Conservation (phyloP, 2,888 invertebrate genomes). For the Strigamia maritima region DNA sequence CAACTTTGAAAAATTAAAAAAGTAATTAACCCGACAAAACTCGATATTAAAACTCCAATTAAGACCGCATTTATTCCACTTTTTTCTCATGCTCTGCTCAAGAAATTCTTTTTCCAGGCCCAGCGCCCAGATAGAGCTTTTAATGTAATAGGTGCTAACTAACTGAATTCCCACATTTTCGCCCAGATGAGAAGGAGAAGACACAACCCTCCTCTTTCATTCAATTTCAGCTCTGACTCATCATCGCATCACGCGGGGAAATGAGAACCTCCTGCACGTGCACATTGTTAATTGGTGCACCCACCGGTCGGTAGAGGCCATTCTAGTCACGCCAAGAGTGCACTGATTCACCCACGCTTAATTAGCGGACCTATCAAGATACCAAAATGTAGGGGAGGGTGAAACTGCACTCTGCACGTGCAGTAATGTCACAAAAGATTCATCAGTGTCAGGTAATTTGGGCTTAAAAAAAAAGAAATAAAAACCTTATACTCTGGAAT, state of each 20-base stretch:
- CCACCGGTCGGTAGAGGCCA: constrained; percentile 32
- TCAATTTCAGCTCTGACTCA: constrained; percentile 34
- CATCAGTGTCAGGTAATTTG: constrained; percentile 18
- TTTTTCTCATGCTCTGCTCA: background rate
- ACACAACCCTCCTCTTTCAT: constrained; percentile 17
- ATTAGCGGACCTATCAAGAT: constrained; percentile 32
- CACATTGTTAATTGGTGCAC: constrained; percentile 28
- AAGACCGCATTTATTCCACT: background rate
- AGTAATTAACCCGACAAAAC: constrained; percentile 21
- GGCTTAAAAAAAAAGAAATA: background rate
- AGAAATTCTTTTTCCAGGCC: background rate
- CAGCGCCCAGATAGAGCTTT: background rate
- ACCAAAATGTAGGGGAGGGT: constrained; percentile 10
- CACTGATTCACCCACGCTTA: constrained; percentile 34
- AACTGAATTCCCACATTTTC: constrained; percentile 26
- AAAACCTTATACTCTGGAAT: background rate
- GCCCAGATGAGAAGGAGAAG: background rate
- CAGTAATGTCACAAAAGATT: constrained; percentile 23
- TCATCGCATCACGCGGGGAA: constrained; percentile 22
- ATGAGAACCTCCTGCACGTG: constrained; percentile 31
- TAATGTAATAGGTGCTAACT: constrained; percentile 27
- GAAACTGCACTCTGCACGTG: constrained; percentile 16
- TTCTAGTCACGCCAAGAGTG: constrained; percentile 18
- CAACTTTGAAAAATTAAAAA: constrained; percentile 12
- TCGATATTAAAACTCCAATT: constrained; percentile 1